Evolutionary conservation across 1,140 invertebrate genomes (phyloP).

Genomic region (Akabosia matsudoensis): DNA sequence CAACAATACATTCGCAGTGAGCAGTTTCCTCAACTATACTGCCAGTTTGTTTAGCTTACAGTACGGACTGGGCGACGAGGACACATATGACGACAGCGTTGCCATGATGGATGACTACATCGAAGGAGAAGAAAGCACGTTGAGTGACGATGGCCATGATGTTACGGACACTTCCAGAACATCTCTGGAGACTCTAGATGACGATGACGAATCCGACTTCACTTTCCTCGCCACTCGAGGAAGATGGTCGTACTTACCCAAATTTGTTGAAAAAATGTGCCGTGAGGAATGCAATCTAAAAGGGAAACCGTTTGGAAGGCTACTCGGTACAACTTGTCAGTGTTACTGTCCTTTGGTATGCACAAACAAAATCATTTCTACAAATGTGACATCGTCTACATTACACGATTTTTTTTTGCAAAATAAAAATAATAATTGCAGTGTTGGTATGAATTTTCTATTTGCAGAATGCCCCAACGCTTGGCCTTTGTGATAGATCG

Average conservation of each 20-base stretch:
- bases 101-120: background rate
- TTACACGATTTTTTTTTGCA: too few relatives aligned
- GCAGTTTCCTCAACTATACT: background rate
- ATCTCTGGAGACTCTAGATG: background rate
- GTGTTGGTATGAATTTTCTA: background rate
- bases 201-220: constrained; percentile 10
- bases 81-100: background rate
- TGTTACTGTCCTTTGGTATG: constrained; percentile 15
- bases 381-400: too few relatives aligned
- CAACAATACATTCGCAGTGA: background rate
- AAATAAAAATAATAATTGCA: too few relatives aligned
- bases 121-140: background rate
- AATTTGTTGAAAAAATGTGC: constrained; percentile 16
- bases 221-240: background rate
- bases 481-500: background rate
- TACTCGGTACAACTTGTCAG: background rate
- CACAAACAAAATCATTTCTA: background rate
- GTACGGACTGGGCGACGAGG: background rate
- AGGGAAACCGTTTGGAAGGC: background rate
- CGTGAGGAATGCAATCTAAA: background rate
- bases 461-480: background rate
- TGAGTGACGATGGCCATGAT: background rate
- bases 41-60: background rate
- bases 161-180: background rate
- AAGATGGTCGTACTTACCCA: background rate